phyloP scores from a whole-genome alignment of 2,797 vertebrate genomes.

The Babyrousa celebensis region DNA sequence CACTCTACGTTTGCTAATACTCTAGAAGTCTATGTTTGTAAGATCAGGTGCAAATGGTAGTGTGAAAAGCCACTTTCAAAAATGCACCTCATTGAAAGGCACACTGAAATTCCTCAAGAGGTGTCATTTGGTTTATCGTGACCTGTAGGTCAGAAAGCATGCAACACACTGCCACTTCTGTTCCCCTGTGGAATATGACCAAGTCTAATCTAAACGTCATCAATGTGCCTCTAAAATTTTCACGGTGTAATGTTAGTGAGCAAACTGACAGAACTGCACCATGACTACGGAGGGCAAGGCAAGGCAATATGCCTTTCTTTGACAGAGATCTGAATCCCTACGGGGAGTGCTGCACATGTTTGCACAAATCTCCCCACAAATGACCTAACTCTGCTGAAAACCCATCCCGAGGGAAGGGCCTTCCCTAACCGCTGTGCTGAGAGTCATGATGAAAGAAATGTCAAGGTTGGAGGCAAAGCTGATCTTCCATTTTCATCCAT shows the following conservation, averaged over 20 bases:
- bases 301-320: conserved; percentile 67
- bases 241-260: conserved; percentile 77
- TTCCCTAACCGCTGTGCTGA: conserved; percentile 37
- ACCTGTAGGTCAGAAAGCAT: not conserved
- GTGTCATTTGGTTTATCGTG: not conserved
- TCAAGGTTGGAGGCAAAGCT: conserved; percentile 37
- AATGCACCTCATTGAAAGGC: conserved; percentile 48
- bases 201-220: conserved; percentile 81
- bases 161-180: conserved; percentile 32
- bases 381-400: conserved; percentile 77
- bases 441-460: conserved; percentile 74
- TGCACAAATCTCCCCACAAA: conserved; percentile 76
- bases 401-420: conserved; percentile 69
- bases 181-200: conserved; percentile 67
- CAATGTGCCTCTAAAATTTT: conserved; percentile 72
- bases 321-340: conserved; percentile 55
- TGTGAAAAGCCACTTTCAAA: conserved; percentile 50
- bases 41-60: conserved; percentile 55
- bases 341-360: conserved; percentile 52
- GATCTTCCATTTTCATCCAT: not conserved
- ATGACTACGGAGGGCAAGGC: conserved; percentile 74
- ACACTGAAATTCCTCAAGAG: not conserved
- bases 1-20: conserved; percentile 59
- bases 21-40: conserved; percentile 52
- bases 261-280: conserved; percentile 75